Percentiles rank a stretch among this genome's conserved stretches.
Conservation (phyloP, 2,888 invertebrate genomes). For the Pinctada fucata region DNA sequence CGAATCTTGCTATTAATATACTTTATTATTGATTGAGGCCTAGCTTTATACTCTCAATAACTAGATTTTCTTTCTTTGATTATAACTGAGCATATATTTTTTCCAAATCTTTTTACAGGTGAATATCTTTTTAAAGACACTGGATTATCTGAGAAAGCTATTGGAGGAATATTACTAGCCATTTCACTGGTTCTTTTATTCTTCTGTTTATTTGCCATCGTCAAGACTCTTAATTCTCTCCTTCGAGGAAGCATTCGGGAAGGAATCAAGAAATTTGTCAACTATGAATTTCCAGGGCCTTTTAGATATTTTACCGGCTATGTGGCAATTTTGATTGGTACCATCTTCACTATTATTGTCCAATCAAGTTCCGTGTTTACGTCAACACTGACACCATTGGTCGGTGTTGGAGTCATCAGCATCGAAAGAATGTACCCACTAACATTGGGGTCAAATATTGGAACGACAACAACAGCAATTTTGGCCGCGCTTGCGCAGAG, state of each 20-base stretch:
- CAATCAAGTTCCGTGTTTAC: conserved; percentile 72
- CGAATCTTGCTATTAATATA: no score
- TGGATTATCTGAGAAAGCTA: conserved; percentile 56
- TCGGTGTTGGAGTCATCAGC: conserved; percentile 68
- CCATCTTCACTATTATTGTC: conserved; percentile 67
- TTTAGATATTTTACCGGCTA: conserved; percentile 68
- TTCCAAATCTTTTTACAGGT: conserved; percentile 17
- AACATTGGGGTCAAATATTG: conserved; percentile 70
- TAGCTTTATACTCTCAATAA: no score
- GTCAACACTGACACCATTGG: conserved; percentile 70
- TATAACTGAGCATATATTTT: no score
- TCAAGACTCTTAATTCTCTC: conserved; percentile 68
- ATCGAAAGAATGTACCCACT: conserved; percentile 71
- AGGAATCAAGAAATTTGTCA: conserved; percentile 65
- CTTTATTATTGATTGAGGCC: no score
- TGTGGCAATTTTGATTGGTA: conserved; percentile 66
- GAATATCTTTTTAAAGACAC: conserved; percentile 52
- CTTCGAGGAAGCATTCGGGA: conserved; percentile 65
- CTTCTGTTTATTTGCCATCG: conserved; percentile 65
- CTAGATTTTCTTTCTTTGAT: no score
- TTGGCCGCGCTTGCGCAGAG: conserved; percentile 59
- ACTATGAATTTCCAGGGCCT: conserved; percentile 68
- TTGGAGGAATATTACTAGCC: conserved; percentile 64
- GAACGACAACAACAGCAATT: conserved; percentile 72
- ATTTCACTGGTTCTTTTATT: conserved; percentile 62